Conservation (phyloP, 1,140 invertebrate species). For the Lordiphosa mommai region DNA sequence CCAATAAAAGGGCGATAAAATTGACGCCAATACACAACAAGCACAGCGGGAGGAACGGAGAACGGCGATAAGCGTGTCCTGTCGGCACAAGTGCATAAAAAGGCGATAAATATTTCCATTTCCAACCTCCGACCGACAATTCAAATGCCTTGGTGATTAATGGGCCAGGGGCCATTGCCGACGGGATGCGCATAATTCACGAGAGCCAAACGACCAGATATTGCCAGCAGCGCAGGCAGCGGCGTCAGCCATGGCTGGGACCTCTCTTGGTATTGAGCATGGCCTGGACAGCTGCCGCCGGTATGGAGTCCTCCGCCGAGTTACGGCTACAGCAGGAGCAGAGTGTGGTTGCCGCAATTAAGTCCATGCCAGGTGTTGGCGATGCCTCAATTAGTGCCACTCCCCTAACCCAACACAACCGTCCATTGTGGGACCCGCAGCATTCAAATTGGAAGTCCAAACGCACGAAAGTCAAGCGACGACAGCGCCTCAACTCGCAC, state of each 20-base stretch:
- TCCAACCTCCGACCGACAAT: conserved; percentile 12
- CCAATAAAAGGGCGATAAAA: conserved; percentile 77
- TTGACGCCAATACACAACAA: conserved; percentile 52
- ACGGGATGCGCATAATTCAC: conserved; percentile 72
- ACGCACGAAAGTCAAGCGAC: conserved; percentile 68
- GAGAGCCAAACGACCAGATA: conserved; percentile 35
- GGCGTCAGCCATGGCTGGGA: conserved; percentile 24
- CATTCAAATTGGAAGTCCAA: conserved; percentile 47
- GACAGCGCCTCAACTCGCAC: conserved; percentile 56
- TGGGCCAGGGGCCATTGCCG: conserved; percentile 66
- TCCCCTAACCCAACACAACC: neutral
- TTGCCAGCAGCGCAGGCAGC: conserved; percentile 12
- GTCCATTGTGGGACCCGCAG: neutral
- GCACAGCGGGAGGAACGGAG: conserved; percentile 3
- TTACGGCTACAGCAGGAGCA: conserved; percentile 17
- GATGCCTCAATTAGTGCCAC: conserved; percentile 28
- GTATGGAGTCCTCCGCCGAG: conserved; percentile 59
- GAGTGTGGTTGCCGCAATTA: conserved; percentile 27
- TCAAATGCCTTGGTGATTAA: conserved; percentile 74
- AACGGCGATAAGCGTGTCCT: conserved; percentile 57
- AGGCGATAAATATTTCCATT: conserved; percentile 49
- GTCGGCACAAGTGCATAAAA: conserved; percentile 63
- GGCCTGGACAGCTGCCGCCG: conserved; percentile 40
- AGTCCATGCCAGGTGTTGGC: conserved; percentile 10
- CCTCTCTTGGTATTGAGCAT: conserved; percentile 16